Evolutionary conservation across 2,888 invertebrate species (phyloP).

Genomic region (Macrophya alboannulata): DNA sequence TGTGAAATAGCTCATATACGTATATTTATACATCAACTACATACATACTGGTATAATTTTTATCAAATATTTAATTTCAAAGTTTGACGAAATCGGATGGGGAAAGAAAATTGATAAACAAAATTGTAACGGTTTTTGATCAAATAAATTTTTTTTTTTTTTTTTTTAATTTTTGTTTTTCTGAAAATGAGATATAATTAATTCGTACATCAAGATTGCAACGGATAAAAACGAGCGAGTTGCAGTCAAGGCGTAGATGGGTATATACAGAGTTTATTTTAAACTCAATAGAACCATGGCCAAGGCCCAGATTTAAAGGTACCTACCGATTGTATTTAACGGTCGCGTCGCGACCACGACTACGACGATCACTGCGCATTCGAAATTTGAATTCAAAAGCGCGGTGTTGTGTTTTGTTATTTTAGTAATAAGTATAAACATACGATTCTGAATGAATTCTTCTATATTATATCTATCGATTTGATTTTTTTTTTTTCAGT

Average conservation of each 20-base stretch:
- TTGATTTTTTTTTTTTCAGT: too few relatives aligned
- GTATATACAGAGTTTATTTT: constrained; percentile 38
- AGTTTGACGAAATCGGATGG: too few relatives aligned
- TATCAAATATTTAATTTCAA: not conserved
- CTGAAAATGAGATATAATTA: not conserved
- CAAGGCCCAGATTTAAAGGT: constrained; percentile 44
- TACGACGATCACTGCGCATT: not conserved
- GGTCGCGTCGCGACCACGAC: not conserved
- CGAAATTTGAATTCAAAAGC: constrained; percentile 32
- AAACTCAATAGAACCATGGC: constrained; percentile 45
- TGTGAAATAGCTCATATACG: too few relatives aligned
- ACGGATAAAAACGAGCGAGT: not conserved
- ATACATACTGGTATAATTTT: too few relatives aligned
- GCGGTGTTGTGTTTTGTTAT: too few relatives aligned
- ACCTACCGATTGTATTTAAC: not conserved
- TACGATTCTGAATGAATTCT: not conserved
- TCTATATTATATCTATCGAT: not conserved
- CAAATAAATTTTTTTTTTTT: not conserved
- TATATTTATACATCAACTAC: too few relatives aligned
- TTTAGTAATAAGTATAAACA: not conserved
- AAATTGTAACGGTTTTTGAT: not conserved
- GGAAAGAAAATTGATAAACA: not conserved
- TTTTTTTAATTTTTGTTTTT: not conserved
- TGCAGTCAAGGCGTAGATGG: not conserved
- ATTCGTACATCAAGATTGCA: constrained; percentile 13